phyloP scores from a whole-genome alignment of 2,888 invertebrate species.

The Trilocha varians region DNA sequence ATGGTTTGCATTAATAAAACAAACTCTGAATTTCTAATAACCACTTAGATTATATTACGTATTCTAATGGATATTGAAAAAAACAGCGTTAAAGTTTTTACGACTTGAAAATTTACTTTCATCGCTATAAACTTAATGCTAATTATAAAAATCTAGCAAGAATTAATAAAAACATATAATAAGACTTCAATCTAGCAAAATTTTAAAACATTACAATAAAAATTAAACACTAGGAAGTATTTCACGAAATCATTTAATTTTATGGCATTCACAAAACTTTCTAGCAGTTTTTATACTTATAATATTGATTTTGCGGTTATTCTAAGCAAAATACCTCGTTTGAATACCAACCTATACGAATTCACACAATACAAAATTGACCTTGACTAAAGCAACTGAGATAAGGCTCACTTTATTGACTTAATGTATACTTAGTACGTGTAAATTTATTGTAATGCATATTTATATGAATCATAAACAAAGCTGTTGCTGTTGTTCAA shows the following conservation, averaged over 20 bases:
- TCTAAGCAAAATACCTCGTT: too few species aligned
- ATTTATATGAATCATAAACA: too few species aligned
- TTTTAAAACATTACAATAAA: background rate
- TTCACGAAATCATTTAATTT: background rate
- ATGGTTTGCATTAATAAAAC: background rate
- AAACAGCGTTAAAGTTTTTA: background rate
- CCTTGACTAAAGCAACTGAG: conserved; percentile 31
- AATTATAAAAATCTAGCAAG: background rate
- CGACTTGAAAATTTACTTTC: background rate
- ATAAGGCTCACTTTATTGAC: conserved; percentile 16
- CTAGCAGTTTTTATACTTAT: background rate
- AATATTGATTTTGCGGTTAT: too few species aligned
- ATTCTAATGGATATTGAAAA: background rate
- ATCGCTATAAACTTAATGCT: background rate
- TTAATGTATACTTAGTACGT: background rate
- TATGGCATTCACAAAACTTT: background rate
- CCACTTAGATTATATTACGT: background rate
- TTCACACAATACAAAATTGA: conserved; percentile 12
- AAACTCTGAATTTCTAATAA: background rate
- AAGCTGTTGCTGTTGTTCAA: too few species aligned
- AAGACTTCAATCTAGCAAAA: background rate
- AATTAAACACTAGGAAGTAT: conserved; percentile 1
- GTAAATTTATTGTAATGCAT: background rate
- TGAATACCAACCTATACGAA: too few species aligned
- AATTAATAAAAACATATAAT: background rate